Conservation (phyloP, 2,888 invertebrate genomes). For the Rotaria sp. region DNA sequence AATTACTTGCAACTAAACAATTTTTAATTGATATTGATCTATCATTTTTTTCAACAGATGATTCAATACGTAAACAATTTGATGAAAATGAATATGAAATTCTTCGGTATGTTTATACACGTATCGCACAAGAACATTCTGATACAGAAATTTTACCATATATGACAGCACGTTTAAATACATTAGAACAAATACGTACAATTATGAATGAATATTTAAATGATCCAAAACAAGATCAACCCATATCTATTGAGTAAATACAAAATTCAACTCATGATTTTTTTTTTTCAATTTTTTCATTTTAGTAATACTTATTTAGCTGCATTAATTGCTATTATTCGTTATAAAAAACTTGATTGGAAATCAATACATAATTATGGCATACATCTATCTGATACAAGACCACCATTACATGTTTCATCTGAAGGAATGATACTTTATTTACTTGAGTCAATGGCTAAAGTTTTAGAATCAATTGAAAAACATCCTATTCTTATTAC, state of each 20-base stretch:
- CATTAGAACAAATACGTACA: constrained; percentile 19
- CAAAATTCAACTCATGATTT: no score
- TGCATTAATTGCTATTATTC: not conserved
- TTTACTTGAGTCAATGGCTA: not conserved
- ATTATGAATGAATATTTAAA: constrained; percentile 14
- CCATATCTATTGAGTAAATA: not conserved
- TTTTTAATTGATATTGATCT: not conserved
- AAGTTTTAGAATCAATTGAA: not conserved
- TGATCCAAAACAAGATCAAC: not conserved
- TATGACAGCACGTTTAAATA: not conserved
- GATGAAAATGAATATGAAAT: constrained; percentile 28
- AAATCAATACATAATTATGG: not conserved
- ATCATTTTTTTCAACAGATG: constrained; percentile 10
- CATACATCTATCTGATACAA: not conserved
- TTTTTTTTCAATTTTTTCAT: not conserved
- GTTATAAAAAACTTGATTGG: not conserved
- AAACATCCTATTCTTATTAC: not conserved
- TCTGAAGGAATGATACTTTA: constrained; percentile 22
- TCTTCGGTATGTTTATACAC: constrained; percentile 19
- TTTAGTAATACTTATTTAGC: not conserved
- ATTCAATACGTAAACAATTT: constrained; percentile 6
- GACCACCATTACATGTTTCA: constrained; percentile 6
- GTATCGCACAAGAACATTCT: not conserved
- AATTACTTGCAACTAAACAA: not conserved
- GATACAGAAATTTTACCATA: not conserved